Conservation (phyloP, 2,797 vertebrate species). For the Artibeus lituratus region DNA sequence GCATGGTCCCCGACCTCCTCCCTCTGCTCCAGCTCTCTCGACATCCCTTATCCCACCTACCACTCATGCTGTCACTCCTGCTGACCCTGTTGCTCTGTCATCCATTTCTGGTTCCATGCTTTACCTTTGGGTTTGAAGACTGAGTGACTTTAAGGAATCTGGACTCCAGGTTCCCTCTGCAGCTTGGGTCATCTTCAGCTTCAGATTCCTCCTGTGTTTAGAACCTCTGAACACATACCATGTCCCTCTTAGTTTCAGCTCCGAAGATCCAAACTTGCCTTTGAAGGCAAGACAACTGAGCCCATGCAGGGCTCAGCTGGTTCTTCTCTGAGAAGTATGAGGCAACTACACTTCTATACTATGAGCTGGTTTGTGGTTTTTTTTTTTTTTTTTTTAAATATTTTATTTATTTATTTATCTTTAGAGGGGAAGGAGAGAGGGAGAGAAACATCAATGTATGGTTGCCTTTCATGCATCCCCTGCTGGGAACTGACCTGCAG, state of each 20-base stretch:
- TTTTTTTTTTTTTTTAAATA: no score
- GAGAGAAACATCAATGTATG: no score
- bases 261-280: background rate
- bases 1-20: background rate
- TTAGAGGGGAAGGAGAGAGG: no score
- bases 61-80: background rate
- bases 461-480: no score
- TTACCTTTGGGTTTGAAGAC: background rate
- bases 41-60: fast-evolving
- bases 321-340: background rate
- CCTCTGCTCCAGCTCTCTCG: background rate
- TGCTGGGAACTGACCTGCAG: no score
- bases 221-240: background rate
- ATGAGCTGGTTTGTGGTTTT: background rate
- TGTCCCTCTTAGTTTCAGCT: background rate
- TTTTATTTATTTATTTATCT: no score
- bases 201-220: background rate
- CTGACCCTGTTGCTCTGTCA: background rate
- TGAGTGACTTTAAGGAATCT: background rate
- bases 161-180: background rate
- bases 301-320: background rate
- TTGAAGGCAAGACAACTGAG: background rate
- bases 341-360: background rate
- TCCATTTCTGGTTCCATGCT: background rate
- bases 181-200: background rate